Percentiles rank a stretch among this genome's conserved stretches.
Evolutionary conservation across 2,797 vertebrate species (phyloP).

Genomic region (Coregonus ussuriensis): DNA sequence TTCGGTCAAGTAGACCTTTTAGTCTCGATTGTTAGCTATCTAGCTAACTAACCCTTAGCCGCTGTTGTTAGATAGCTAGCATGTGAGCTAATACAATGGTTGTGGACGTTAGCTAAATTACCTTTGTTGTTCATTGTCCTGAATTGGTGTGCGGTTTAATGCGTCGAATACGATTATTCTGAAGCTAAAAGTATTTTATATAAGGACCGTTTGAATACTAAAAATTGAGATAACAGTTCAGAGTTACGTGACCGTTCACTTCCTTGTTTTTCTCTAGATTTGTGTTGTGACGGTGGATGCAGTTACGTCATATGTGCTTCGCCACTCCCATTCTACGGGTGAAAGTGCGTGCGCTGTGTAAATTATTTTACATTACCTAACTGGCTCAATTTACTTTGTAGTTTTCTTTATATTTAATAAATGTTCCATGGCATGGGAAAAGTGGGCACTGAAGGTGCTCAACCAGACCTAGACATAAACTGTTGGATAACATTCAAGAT

Average conservation of each 20-base stretch:
- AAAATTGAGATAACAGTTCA: conserved; percentile 58
- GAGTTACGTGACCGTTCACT: conserved; percentile 74
- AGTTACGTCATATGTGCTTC: conserved; percentile 69
- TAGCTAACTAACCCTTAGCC: conserved; percentile 23
- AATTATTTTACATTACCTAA: neutral
- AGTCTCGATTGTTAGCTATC: neutral
- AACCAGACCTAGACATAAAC: neutral
- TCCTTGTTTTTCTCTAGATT: conserved; percentile 79
- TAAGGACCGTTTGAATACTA: conserved; percentile 24
- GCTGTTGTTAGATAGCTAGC: neutral
- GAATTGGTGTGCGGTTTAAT: conserved; percentile 39
- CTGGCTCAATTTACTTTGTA: neutral
- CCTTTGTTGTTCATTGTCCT: conserved; percentile 84
- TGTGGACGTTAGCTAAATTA: conserved; percentile 45
- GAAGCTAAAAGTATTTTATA: conserved; percentile 48
- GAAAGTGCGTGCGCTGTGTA: conserved; percentile 7
- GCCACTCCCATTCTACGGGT: conserved; percentile 23
- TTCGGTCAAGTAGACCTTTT: neutral
- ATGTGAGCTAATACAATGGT: neutral
- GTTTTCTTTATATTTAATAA: neutral
- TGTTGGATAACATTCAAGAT: neutral
- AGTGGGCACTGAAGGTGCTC: neutral
- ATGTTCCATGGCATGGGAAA: neutral
- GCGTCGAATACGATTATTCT: conserved; percentile 37
- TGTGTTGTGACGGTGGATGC: conserved; percentile 73